Evolutionary conservation across 2,113 vertebrate species (phyloP).

Genomic region (Deroptyus accipitrinus): DNA sequence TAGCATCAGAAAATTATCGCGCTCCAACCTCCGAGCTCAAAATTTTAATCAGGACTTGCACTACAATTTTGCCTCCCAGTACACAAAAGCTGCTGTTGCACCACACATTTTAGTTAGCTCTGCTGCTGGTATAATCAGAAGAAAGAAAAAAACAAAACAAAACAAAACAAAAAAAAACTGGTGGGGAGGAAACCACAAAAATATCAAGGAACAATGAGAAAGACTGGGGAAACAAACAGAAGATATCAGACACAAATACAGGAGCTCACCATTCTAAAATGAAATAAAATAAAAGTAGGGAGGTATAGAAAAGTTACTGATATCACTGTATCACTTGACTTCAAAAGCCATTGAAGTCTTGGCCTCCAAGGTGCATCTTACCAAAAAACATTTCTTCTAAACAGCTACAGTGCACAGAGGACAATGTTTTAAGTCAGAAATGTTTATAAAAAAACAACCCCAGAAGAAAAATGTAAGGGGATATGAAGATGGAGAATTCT

Average conservation of each 20-base stretch:
- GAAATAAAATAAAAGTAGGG: too few relatives aligned
- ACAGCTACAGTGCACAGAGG: neutral
- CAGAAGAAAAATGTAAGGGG: neutral
- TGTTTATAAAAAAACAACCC: neutral
- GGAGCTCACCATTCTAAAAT: neutral
- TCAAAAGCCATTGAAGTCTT: neutral
- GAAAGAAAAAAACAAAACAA: neutral
- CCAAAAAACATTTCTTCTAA: neutral
- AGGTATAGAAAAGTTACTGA: neutral
- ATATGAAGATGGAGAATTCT: neutral
- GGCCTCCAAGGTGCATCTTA: neutral
- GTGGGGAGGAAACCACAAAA: neutral
- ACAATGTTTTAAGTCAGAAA: neutral
- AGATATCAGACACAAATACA: neutral
- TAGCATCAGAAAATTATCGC: neutral
- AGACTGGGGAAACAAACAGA: rapidly evolving
- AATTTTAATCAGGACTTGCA: neutral
- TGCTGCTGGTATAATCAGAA: neutral
- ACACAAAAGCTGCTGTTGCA: neutral
- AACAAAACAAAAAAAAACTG: neutral
- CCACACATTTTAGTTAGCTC: neutral
- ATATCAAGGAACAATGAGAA: neutral
- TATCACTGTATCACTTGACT: neutral
- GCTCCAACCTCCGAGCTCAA: neutral
- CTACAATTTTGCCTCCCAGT: neutral